These are phyloP conservation scores for Propsilocerus akamusi DNA, from an alignment of 1,140 invertebrate genomes.

Conservation along the genomic window DNA sequence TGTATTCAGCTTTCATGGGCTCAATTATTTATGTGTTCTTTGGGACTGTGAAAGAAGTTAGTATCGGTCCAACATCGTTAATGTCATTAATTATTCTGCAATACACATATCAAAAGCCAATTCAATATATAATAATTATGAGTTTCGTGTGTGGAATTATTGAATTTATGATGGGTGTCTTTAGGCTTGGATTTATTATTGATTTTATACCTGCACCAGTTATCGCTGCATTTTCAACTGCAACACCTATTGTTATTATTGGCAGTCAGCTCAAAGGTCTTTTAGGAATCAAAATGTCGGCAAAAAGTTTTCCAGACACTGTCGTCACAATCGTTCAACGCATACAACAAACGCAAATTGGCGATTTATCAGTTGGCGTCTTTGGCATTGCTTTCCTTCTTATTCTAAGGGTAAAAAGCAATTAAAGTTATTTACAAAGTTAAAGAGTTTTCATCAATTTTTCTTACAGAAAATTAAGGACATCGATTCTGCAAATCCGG, in stretches of 20 bases:
- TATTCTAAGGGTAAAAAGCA: constrained; percentile 40
- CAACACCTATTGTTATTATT: constrained; percentile 82
- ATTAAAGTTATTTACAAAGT: not conserved
- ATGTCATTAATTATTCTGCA: constrained; percentile 59
- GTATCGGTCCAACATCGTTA: constrained; percentile 73
- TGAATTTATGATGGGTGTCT: constrained; percentile 56
- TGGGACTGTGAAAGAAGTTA: constrained; percentile 79
- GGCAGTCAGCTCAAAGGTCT: constrained; percentile 73
- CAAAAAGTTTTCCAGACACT: constrained; percentile 51
- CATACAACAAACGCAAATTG: constrained; percentile 24
- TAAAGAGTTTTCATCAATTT: constrained; percentile 7
- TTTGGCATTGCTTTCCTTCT: constrained; percentile 48
- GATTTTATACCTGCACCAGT: constrained; percentile 91
- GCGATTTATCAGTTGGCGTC: constrained; percentile 46
- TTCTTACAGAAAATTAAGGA: constrained; percentile 45
- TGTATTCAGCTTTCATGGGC: constrained; percentile 28
- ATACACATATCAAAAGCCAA: constrained; percentile 45
- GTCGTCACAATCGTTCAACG: constrained; percentile 34
- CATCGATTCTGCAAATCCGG: constrained; percentile 20
- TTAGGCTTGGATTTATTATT: constrained; percentile 71
- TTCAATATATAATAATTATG: constrained; percentile 60
- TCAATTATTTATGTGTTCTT: constrained; percentile 74
- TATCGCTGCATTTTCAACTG: constrained; percentile 83
- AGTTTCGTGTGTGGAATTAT: constrained; percentile 56
- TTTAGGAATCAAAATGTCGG: constrained; percentile 53